Base-by-base conservation (phyloP, 2,888 invertebrate species). In the Hymenopus coronatus region DNA sequence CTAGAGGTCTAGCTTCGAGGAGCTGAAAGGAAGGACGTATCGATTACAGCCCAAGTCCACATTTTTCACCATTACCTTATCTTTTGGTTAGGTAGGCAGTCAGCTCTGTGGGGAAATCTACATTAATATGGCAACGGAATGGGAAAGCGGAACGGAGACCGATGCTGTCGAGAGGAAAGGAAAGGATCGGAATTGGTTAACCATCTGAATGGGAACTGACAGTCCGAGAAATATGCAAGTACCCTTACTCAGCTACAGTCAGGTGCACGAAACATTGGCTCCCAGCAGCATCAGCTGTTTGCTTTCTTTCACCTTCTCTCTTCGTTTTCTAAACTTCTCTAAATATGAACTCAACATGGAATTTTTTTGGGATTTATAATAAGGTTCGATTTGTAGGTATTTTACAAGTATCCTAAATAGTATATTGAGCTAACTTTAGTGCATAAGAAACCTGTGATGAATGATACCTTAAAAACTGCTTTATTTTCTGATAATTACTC, bases 151-250 rank as follows among this genome's bases (percentile, higher is more conserved):
- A 28, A 83, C 28, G 27, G 28, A 83, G 28, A 28, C 27, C 27
- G 27, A 83, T 82, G 82, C 82, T 33, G 87, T 12, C n/a, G 46
- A 28, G 46, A 87, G 82, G 30, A 87, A 87, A 82, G 82, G 30
- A 87, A 87, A 27, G 87, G 82, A 87, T 82, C 82, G 87, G 87
- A 87, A 87, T 87, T 87, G 87, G 87, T 82, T 87, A 87, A 40
- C 87, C 87, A 87, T 82, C 14, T 87, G 87, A 87, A 87, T 82
- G 87, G 82, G 82, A 87, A 87, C 82, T 87, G 87, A 87, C 87
- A 87, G 40, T 82, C 87, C 82, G 40, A 87, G 87, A 87, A 87
- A 82, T 87, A 87, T 87, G 87, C 87, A 82, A 82, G n/a, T 40
- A 33, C 40, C 87, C n/a, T 81, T 20, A 30, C 33, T 33, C 33